Evolutionary conservation across 1,140 invertebrate genomes (phyloP), one percentile per base, ranked within the genome.

Genomic region (Orussus abietinus): DNA sequence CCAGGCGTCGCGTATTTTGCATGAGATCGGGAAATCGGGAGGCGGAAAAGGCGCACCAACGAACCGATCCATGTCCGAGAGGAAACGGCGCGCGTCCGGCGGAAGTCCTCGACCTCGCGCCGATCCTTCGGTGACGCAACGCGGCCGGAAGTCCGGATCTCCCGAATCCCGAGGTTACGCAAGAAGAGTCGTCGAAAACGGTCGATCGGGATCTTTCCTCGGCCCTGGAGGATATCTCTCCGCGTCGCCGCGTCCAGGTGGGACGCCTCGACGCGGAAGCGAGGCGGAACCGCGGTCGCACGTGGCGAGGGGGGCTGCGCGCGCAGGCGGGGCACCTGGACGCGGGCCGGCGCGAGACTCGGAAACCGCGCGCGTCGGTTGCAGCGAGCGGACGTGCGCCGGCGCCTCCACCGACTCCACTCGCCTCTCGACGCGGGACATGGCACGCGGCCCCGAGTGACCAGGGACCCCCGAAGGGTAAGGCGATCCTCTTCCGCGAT

Each of bases 151-250:
- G 20, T 12, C 10, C 14, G 32, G n/a, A 18, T 18, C 28, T 46
- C 35, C 34, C 9, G 18, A 10, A 19, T 55, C 49, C 51, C 49
- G 46, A 19, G 11, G 11, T 54, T 46, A 54, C 20, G 51, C 53
- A 54, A 54, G 51, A 30, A 31, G 44, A 54, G 42, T 47, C 46
- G 52, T 53, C 53, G 36, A 22, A 35, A 46, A 39, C 37, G 35
- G 20, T 41, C 53, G 51, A 54, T 54, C 49, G 42, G 19, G 37
- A 17, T 26, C 26, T 15, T 11, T 9, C n/a, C 18, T 13, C 36
- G 20, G 15, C 7, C 38, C 19, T 11, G 5, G n/a, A 20, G 25
- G 14, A 25, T 51, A 60, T 59, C 49, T 43, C 59, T 55, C 53
- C 48, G 53, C 49, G 40, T 13, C 26, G 19, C 5, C 34, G 39